Evolutionary conservation across 2,797 vertebrate species (phyloP), one percentile per base, ranked within the genome.

Genomic region (Paratrypauchen microcephalus): DNA sequence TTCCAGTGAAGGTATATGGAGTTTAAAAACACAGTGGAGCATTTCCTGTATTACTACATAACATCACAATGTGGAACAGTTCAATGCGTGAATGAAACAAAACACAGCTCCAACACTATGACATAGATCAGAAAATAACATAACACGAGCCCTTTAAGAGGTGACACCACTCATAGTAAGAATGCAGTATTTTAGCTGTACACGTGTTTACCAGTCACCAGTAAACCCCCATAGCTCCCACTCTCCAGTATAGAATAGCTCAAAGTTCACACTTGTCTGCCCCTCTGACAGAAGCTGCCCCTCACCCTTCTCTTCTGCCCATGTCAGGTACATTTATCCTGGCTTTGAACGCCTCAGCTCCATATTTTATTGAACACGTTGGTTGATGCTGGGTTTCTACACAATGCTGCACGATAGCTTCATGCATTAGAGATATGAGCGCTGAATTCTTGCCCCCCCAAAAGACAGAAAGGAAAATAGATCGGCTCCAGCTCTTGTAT

Each of bases 341-440:
- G 89, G 86, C 91, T 94, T 94, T 94, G 93, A 93, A 92, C 83
- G 72, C 81, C 79, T 76, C 68, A 78, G 66, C 78, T 75, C 86
- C 85, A 93, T 94, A 88, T 93, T 93, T 93, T 94, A 93, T 92
- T 92, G 88, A 94, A 90, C 73, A 70, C 83, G 81, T 92, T 93
- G 90, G 88, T 91, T 91, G 89, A 90, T 89, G 84, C 87, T 65
- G 83, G 82, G 89, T 79, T 86, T 89, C 87, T 88, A 80, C 87
- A 90, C 89, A 91, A 86, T 79, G 81, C 86, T 77, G 71, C 80
- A 64, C 74, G 84, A 89, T 89, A 81, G 86, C 76, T 79, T 93
- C 91, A 93, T 93, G 91, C 83, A 91, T 93, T 90, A 93, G 91
- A 91, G 86, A 93, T 92, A 83, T 73, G 75, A 79, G 82, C 76